Evolutionary conservation across 1,140 invertebrate species (phyloP), one percentile per base, ranked within the genome.

Genomic region (Parapsyche elsis): DNA sequence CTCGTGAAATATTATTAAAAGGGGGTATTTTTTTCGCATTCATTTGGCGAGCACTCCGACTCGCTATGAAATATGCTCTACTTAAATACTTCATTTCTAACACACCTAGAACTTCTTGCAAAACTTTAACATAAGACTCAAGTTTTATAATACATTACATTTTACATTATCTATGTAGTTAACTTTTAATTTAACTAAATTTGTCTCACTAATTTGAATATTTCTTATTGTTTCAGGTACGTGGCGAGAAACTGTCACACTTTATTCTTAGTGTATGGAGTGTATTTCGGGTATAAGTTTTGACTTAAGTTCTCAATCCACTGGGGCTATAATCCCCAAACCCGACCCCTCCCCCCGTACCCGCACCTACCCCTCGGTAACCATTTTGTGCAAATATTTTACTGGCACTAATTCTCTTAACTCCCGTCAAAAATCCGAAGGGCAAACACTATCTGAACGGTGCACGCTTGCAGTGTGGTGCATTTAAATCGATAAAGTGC

Each of bases 381-480:
- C 71, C 67, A 21, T 76, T 76, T 67, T 80, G 81, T 44, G 67
- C 81, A 83, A 83, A 83, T 83, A 83, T 83, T 80, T 83, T 79
- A 78, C 74, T 75, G 59, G 70, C 30, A 76, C 79, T 83, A 83
- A 83, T 83, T 83, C 81, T 78, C 79, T 83, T 83, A 83, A 80
- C 76, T 1, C 49, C 81, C 45, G 74, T 77, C 81, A 83, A 83
- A 83, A 83, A 83, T 83, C 81, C 79, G 49, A 75, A 83, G 45
- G 81, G 76, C 73, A 83, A 83, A 83, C 64, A 83, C 64, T 83
- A 83, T 83, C 81, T 78, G 38, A 64, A 70, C 26, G 26, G 44
- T 57, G 81, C 81, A 83, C 79, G 76, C 81, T 5, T 67, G 77
- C n/a, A n/a, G n/a, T n/a, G n/a, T n/a, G n/a, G n/a, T n/a, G n/a